Evolutionary conservation across 2,113 vertebrate species (phyloP).

Genomic region (Anhinga rufa): DNA sequence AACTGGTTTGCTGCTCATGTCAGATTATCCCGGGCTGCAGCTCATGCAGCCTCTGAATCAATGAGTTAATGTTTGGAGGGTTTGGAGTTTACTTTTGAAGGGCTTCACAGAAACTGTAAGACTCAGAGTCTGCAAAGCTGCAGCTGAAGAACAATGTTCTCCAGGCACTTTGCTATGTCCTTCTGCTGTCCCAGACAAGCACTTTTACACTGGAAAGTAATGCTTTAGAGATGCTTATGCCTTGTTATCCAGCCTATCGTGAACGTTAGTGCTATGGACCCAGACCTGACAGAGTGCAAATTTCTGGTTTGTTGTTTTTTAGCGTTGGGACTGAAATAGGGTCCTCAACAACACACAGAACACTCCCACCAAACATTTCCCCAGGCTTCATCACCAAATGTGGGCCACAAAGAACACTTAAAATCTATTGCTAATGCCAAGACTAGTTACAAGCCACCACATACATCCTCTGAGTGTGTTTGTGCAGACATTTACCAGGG

Average conservation of each 20-base stretch:
- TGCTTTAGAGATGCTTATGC: fast-evolving
- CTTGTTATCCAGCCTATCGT: background rate
- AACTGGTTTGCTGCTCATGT: background rate
- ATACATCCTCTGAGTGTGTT: fast-evolving
- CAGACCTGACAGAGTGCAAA: too few species aligned
- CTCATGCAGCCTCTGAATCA: background rate
- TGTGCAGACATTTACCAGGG: background rate
- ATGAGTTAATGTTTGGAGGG: too few species aligned
- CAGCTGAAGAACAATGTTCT: background rate
- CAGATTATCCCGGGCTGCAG: background rate
- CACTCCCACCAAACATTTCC: background rate
- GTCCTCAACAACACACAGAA: background rate
- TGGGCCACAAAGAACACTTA: background rate
- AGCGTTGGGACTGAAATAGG: background rate
- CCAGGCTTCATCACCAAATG: too few species aligned
- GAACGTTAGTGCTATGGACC: background rate
- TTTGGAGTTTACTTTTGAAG: background rate
- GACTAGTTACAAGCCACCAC: background rate
- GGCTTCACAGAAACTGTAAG: background rate
- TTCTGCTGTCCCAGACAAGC: fast-evolving
- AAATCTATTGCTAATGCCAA: background rate
- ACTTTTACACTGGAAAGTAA: background rate
- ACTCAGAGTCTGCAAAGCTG: background rate
- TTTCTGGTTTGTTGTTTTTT: too few species aligned
- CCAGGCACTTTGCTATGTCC: fast-evolving